These are phyloP conservation scores for Notamacropus eugenii DNA, from an alignment of 2,797 vertebrate species.

Conservation along the genomic window DNA sequence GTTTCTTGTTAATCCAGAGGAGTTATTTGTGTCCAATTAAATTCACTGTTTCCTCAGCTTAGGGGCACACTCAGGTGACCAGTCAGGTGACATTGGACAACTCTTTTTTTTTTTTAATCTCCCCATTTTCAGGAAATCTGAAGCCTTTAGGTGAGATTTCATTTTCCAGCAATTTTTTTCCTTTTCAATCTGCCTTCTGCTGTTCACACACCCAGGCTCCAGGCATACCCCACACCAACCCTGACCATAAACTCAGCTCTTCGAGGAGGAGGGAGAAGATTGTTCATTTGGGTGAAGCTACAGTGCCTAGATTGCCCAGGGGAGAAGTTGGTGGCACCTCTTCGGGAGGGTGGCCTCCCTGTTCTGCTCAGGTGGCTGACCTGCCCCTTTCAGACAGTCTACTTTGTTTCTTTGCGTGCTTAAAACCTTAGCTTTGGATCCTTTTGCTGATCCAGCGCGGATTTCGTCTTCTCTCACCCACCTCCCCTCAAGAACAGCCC, in stretches of 20 bases:
- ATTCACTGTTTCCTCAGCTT: too few species aligned
- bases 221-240: background rate
- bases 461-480: too few species aligned
- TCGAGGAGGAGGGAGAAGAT: background rate
- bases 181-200: background rate
- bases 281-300: background rate
- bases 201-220: background rate
- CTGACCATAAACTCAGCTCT: background rate
- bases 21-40: too few species aligned
- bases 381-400: background rate
- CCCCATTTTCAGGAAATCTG: background rate
- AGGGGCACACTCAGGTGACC: rapidly evolving
- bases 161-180: background rate
- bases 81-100: too few species aligned
- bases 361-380: too few species aligned
- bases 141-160: background rate
- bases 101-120: background rate
- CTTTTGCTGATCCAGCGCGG: background rate
- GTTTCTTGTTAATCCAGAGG: too few species aligned
- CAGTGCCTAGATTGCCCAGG: background rate
- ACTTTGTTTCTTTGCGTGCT: background rate
- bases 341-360: background rate
- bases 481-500: too few species aligned
- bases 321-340: background rate
- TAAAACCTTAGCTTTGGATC: background rate